Conservation (phyloP, 2,113 vertebrate genomes). For the Emydocephalus ijimae region DNA sequence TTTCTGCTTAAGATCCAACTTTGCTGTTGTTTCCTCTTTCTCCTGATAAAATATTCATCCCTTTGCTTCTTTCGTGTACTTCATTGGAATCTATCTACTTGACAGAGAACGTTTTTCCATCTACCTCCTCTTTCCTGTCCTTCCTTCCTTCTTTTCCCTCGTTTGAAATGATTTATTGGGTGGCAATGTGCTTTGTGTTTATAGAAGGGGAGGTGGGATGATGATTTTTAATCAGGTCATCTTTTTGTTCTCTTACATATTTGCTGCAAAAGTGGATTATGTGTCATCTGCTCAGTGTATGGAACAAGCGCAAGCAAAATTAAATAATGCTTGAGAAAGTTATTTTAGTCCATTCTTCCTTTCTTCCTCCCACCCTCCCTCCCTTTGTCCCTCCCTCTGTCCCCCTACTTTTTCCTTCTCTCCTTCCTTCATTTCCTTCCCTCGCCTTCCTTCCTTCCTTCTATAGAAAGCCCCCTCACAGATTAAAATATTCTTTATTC, state of each 20-base stretch:
- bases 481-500: too few relatives aligned
- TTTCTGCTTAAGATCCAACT: conserved; percentile 40
- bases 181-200: conserved; percentile 19
- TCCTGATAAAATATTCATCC: conserved; percentile 49
- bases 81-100: conserved; percentile 38
- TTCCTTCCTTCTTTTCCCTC: background rate
- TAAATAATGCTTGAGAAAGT: background rate
- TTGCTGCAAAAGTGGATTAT: background rate
- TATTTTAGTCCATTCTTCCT: background rate
- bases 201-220: background rate
- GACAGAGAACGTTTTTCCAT: background rate
- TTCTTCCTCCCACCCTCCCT: background rate
- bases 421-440: too few relatives aligned
- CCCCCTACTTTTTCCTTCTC: too few relatives aligned
- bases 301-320: background rate
- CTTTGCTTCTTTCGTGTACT: conserved; percentile 31
- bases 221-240: conserved; percentile 24
- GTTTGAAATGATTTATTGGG: conserved; percentile 34
- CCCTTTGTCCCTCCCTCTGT: too few relatives aligned
- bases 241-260: background rate
- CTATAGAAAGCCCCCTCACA: too few relatives aligned
- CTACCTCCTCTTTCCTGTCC: background rate
- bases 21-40: conserved; percentile 32
- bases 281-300: background rate
- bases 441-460: too few relatives aligned